Evolutionary conservation across 2,113 vertebrate genomes (phyloP).

Genomic region (Lepus europaeus): DNA sequence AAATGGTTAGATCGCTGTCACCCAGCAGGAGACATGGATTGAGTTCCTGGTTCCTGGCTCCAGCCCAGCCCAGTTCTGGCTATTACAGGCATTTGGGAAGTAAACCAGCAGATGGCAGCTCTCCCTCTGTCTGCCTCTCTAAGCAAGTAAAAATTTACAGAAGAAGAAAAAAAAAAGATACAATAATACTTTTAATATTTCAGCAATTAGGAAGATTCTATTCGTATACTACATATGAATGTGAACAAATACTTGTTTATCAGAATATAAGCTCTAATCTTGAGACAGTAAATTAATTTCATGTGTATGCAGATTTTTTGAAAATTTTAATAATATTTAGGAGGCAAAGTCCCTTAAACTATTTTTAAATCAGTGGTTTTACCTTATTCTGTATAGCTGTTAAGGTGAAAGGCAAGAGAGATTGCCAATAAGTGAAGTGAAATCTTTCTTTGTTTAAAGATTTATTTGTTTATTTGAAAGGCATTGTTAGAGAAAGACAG

Average conservation of each 20-base stretch:
- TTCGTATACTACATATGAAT: neutral
- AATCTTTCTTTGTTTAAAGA: neutral
- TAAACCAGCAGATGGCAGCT: too few species aligned
- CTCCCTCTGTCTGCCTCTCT: too few species aligned
- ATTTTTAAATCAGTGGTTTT: neutral
- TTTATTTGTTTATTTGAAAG: too few species aligned
- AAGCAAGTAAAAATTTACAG: too few species aligned
- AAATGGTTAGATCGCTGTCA: too few species aligned
- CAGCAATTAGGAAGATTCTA: neutral
- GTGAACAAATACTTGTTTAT: neutral
- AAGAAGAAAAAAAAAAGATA: too few species aligned
- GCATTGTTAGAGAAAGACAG: too few species aligned
- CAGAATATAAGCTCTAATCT: constrained; percentile 34
- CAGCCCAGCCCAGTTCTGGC: too few species aligned
- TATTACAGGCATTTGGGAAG: too few species aligned
- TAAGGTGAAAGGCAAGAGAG: neutral
- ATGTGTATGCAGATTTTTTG: neutral
- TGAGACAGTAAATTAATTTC: neutral
- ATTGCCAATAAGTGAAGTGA: neutral
- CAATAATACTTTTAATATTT: neutral
- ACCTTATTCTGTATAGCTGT: neutral
- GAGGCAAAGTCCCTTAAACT: neutral
- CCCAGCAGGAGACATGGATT: too few species aligned
- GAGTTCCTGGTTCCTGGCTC: too few species aligned
- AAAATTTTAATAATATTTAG: neutral